Evolutionary conservation across 2,797 vertebrate genomes (phyloP).

Genomic region (Spheniscus humboldti): DNA sequence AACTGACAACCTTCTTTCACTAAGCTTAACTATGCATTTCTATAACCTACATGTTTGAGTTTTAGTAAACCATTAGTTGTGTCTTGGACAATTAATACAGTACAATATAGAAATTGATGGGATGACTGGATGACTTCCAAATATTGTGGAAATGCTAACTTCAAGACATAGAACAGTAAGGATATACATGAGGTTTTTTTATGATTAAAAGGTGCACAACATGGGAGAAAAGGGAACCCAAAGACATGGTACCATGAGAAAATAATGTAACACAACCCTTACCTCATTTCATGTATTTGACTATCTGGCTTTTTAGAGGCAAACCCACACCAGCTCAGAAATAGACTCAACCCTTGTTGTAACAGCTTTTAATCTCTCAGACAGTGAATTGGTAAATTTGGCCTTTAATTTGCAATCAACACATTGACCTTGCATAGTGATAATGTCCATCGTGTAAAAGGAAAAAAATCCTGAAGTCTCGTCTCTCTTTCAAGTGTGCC

Average conservation of each 20-base stretch:
- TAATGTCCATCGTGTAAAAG: fast-evolving
- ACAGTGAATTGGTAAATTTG: not conserved
- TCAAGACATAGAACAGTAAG: not conserved
- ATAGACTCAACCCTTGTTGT: not conserved
- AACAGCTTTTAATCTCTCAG: not conserved
- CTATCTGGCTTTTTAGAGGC: not conserved
- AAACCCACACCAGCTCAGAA: not conserved
- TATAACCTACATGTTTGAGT: not conserved
- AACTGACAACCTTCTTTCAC: not conserved
- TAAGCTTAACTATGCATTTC: not conserved
- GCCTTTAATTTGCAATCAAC: not conserved
- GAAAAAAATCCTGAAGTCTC: not conserved
- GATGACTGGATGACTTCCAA: not conserved
- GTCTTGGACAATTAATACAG: not conserved
- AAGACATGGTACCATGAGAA: not conserved
- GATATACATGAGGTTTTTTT: not conserved
- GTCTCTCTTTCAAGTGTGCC: not conserved
- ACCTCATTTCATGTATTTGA: not conserved
- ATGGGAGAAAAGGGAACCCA: not conserved
- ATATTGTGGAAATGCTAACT: not conserved
- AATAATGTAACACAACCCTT: not conserved
- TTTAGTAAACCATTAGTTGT: not conserved
- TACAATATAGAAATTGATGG: not conserved
- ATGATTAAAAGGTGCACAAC: not conserved
- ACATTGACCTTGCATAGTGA: not conserved